Conservation (phyloP, 2,888 invertebrate genomes). For the Conchocele bisecta region DNA sequence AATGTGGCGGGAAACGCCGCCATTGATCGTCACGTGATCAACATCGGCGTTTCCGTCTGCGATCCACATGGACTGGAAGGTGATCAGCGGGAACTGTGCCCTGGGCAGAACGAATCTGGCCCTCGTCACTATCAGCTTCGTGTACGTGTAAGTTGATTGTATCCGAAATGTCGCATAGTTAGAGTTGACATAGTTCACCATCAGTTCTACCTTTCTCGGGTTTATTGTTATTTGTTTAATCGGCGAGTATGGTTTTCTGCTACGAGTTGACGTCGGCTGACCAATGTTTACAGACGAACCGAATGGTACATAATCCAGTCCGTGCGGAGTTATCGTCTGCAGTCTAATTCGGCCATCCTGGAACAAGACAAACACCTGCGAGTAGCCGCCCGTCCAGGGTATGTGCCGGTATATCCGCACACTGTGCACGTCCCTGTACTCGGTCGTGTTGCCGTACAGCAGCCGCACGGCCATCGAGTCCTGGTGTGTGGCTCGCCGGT, state of each 20-base stretch:
- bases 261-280: conserved; percentile 37
- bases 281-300: conserved; percentile 65
- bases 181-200: conserved; percentile 49
- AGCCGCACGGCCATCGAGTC: conserved; percentile 45
- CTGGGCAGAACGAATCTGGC: conserved; percentile 37
- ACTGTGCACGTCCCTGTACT: conserved; percentile 44
- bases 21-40: conserved; percentile 66
- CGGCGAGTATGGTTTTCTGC: conserved; percentile 48
- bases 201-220: conserved; percentile 30
- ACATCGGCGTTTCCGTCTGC: conserved; percentile 66
- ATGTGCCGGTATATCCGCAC: conserved; percentile 52
- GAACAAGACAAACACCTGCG: conserved; percentile 64
- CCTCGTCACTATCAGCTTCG: conserved; percentile 46
- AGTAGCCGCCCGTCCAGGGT: conserved; percentile 60
- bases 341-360: conserved; percentile 61
- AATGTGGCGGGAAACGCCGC: conserved; percentile 51
- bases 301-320: conserved; percentile 65
- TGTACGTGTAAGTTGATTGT: conserved; percentile 29
- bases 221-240: conserved; percentile 52
- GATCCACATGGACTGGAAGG: conserved; percentile 66
- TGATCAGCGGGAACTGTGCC: conserved; percentile 52
- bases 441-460: conserved; percentile 5
- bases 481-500: conserved; percentile 40
- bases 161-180: conserved; percentile 44
- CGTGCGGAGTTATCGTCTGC: conserved; percentile 59